A percentile compares a stretch with the other conserved stretches of the same genome.
Evolutionary conservation across 2,113 vertebrate species (phyloP).

Genomic region (Nanger granti): DNA sequence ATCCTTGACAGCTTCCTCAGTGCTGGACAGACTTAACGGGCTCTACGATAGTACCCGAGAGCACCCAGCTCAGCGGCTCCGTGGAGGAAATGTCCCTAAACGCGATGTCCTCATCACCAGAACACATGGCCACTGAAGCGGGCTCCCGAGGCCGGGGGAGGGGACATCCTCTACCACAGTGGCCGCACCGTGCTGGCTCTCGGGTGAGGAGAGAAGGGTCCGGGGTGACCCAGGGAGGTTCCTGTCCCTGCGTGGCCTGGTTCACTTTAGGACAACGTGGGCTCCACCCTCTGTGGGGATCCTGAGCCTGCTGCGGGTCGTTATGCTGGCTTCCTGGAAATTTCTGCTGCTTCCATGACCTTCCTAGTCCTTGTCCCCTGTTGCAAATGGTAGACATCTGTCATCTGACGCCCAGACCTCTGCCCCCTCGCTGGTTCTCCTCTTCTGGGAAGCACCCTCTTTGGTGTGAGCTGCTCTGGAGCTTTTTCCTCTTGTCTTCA

Average conservation of each 20-base stretch:
- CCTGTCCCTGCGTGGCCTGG: background rate
- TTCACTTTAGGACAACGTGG: background rate
- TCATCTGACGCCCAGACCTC: background rate
- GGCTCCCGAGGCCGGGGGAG: background rate
- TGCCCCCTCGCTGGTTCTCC: background rate
- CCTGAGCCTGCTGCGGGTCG: rapidly evolving
- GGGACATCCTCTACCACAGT: background rate
- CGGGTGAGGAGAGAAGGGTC: background rate
- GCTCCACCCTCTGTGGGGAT: rapidly evolving
- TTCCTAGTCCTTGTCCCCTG: background rate
- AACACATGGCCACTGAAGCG: rapidly evolving
- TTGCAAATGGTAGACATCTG: no score
- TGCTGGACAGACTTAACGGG: background rate
- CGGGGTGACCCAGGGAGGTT: no score
- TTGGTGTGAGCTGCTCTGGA: background rate
- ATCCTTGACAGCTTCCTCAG: background rate
- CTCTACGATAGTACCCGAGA: background rate
- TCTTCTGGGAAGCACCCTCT: background rate
- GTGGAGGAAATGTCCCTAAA: background rate
- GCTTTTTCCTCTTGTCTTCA: background rate
- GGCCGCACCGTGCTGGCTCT: rapidly evolving
- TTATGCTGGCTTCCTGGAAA: background rate
- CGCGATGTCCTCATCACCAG: no score
- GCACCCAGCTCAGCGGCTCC: background rate
- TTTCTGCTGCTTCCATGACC: background rate